phyloP scores from a whole-genome alignment of 1,140 invertebrate species.

The Cotesia chilonis region DNA sequence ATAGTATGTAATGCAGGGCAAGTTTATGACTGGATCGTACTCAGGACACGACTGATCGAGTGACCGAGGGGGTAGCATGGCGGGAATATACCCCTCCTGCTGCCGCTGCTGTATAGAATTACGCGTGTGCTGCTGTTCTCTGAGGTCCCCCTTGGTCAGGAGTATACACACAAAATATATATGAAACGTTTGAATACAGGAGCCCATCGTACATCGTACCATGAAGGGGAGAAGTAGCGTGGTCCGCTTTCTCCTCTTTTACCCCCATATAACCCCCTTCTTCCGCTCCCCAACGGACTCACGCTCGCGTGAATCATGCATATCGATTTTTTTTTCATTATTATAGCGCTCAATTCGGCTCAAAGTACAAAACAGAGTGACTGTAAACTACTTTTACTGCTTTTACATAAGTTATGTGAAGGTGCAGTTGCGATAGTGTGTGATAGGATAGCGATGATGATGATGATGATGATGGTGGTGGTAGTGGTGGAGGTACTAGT shows the following conservation, averaged over 20 bases:
- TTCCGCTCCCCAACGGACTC: conserved; percentile 23
- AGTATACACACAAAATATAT: conserved; percentile 36
- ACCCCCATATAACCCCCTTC: conserved; percentile 26
- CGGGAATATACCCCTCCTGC: conserved; percentile 60
- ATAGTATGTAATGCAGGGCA: conserved; percentile 42
- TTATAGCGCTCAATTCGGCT: no score
- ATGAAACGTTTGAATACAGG: conserved; percentile 22
- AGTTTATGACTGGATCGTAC: conserved; percentile 55
- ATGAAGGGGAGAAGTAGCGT: conserved; percentile 33
- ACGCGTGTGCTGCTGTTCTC: conserved; percentile 47
- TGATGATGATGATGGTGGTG: neutral
- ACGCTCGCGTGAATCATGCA: conserved; percentile 63
- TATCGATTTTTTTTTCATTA: conserved; percentile 63
- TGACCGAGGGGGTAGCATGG: conserved; percentile 65
- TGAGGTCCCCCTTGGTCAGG: conserved; percentile 41
- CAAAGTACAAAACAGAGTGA: no score
- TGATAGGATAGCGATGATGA: neutral
- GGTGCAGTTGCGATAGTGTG: neutral
- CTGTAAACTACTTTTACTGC: neutral
- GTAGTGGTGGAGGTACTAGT: neutral
- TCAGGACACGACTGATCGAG: conserved; percentile 65
- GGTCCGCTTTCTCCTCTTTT: conserved; percentile 33
- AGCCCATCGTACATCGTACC: conserved; percentile 16
- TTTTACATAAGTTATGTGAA: neutral
- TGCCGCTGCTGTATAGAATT: conserved; percentile 61